These are phyloP conservation scores for Nebria salina DNA, from an alignment of 2,888 invertebrate species.

Conservation along the genomic window DNA sequence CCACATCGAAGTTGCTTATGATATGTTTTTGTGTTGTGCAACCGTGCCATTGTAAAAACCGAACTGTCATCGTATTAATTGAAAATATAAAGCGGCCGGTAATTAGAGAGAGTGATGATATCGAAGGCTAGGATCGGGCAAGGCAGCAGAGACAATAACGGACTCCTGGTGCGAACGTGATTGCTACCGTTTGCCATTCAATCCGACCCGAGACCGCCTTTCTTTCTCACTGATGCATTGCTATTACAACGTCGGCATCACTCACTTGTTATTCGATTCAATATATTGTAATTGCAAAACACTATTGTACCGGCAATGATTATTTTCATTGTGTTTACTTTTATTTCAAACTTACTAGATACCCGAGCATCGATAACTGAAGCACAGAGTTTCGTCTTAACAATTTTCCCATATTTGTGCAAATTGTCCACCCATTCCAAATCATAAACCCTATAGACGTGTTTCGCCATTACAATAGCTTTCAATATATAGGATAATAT, in stretches of 20 bases:
- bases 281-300: not conserved
- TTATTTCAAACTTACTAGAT: not conserved
- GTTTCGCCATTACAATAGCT: not conserved
- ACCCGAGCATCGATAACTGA: too few relatives aligned
- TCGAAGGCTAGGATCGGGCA: slow-evolving; percentile 22
- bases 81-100: slow-evolving; percentile 71
- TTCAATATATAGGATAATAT: slow-evolving; percentile 2
- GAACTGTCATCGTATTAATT: slow-evolving; percentile 74
- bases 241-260: not conserved
- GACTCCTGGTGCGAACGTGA: slow-evolving; percentile 57
- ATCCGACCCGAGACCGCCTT: slow-evolving; percentile 44
- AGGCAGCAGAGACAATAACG: slow-evolving; percentile 54
- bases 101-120: slow-evolving; percentile 64
- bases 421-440: not conserved
- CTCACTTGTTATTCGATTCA: not conserved
- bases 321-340: not conserved
- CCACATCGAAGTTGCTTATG: slow-evolving; percentile 24
- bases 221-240: not conserved
- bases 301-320: not conserved
- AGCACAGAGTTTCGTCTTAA: too few relatives aligned
- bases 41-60: slow-evolving; percentile 61
- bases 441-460: not conserved
- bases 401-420: not conserved
- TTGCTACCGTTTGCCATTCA: slow-evolving; percentile 58
- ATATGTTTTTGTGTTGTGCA: not conserved